These are phyloP conservation scores for Xyrichtys novacula DNA, from an alignment of 2,797 vertebrate species.

Conservation along the genomic window DNA sequence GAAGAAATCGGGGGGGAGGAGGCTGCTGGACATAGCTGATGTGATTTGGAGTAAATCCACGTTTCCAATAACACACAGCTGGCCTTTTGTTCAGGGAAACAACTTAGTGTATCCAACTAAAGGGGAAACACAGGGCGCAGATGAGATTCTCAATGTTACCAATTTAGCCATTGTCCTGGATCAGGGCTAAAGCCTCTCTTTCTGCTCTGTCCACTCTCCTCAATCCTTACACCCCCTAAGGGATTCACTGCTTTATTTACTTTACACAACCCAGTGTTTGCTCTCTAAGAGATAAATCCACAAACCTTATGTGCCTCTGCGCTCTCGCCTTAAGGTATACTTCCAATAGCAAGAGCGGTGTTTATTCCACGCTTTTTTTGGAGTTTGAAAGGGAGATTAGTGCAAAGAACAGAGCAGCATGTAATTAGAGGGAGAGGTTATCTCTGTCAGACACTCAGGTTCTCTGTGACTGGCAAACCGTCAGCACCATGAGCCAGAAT, in stretches of 20 bases:
- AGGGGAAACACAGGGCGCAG: conserved; percentile 50
- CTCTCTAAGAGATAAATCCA: conserved; percentile 55
- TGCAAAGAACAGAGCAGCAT: conserved; percentile 33
- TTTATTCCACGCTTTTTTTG: conserved; percentile 43
- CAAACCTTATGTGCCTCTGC: conserved; percentile 50
- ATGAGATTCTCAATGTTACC: conserved; percentile 65
- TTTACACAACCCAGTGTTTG: conserved; percentile 55
- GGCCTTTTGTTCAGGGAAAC: conserved; percentile 41
- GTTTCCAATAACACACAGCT: conserved; percentile 39
- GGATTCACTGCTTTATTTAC: conserved; percentile 76
- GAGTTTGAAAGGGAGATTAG: conserved; percentile 36
- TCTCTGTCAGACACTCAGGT: conserved; percentile 52
- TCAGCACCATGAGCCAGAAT: conserved; percentile 42
- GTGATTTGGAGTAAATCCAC: conserved; percentile 53
- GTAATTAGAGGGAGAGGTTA: conserved; percentile 65
- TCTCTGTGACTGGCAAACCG: conserved; percentile 50
- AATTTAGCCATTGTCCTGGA: conserved; percentile 71
- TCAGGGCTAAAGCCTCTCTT: conserved; percentile 60
- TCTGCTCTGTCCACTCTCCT: conserved; percentile 53
- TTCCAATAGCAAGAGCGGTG: conserved; percentile 35
- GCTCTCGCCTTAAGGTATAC: conserved; percentile 39
- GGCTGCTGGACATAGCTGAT: conserved; percentile 11
- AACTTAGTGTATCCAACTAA: conserved; percentile 41
- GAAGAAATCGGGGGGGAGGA: conserved; percentile 16
- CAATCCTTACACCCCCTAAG: conserved; percentile 63